Conservation (phyloP, 2,888 invertebrate genomes). For the Athalia circularis region DNA sequence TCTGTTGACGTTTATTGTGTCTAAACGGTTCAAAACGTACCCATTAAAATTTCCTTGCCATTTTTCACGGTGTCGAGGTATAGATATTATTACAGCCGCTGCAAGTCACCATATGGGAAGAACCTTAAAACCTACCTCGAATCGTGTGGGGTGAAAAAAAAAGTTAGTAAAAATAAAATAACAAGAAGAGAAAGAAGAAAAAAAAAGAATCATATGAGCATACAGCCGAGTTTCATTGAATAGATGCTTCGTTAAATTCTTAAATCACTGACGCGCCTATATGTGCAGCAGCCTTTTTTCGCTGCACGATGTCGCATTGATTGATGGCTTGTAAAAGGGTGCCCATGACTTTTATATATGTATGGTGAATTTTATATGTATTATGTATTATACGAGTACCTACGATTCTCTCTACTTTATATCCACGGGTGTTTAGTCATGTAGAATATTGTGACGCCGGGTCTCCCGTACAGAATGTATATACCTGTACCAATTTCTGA, state of each 20-base stretch:
- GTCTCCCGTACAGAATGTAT: constrained; percentile 1
- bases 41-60: constrained; percentile 68
- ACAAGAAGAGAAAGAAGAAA: constrained; percentile 48
- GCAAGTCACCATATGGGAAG: constrained; percentile 67
- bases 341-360: constrained; percentile 42
- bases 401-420: constrained; percentile 30
- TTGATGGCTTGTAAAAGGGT: constrained; percentile 71
- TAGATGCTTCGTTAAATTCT: constrained; percentile 56
- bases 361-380: no score
- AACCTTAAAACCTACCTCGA: no score
- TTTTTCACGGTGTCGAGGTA: constrained; percentile 51
- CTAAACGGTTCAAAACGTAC: constrained; percentile 66
- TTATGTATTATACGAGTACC: background rate
- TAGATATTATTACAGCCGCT: constrained; percentile 12
- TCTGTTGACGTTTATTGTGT: constrained; percentile 72
- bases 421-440: constrained; percentile 63
- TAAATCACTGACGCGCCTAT: constrained; percentile 24
- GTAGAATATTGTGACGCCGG: constrained; percentile 59
- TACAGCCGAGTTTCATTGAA: constrained; percentile 53
- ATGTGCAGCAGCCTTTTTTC: background rate
- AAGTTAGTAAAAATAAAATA: constrained; percentile 32
- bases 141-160: constrained; percentile 55
- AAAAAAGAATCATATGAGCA: constrained; percentile 39
- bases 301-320: constrained; percentile 59
- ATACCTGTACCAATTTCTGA: background rate